Evolutionary conservation across 2,888 invertebrate species (phyloP), one percentile per base, ranked within the genome.

Genomic region (Allolobophora icterica): DNA sequence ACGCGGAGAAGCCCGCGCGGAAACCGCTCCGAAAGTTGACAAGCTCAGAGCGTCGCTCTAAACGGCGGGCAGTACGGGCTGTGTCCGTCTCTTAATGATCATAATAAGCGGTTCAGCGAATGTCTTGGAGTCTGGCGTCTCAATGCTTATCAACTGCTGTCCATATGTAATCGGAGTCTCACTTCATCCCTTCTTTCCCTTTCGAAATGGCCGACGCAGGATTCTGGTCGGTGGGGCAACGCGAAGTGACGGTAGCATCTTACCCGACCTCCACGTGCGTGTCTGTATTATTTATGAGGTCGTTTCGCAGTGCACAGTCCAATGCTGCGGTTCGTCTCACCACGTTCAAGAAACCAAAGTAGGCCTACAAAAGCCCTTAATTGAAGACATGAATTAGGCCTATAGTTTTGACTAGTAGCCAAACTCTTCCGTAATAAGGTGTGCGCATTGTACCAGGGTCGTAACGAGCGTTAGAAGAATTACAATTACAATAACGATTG

Each of bases 11-110:
- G 84, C 84, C 84, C 17, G 33, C 34, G 35, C n/a, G 35, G 35
- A 84, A 84, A 19, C 35, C 30, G 21, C 35, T 87, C 38, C 87
- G 38, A 38, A 87, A 35, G 38, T 87, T 87, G 87, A 87, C 87
- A 87, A 87, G 87, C 87, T 21, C 87, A 34, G 87, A 87, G 38
- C 71, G n/a, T 30, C n/a, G n/a, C 8, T 71, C 71, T 71, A 71
- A 71, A 71, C 71, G 71, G 8, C 71, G 13, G 71, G 1, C 5
- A 40, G 6, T 52, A 30, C 71, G 30, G 71, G 71, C n/a, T 71
- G 11, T 13, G 8, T 11, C 52, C 42, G 42, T 5, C 42, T 42
- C 52, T n/a, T 71, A 71, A 71, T 71, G 71, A 71, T 71, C n/a
- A 71, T 71, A 71, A 71, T 71, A 71, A 71, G 17, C 71, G 30